phyloP scores from a whole-genome alignment of 2,888 invertebrate species.

The Drosophila austrosaltans region DNA sequence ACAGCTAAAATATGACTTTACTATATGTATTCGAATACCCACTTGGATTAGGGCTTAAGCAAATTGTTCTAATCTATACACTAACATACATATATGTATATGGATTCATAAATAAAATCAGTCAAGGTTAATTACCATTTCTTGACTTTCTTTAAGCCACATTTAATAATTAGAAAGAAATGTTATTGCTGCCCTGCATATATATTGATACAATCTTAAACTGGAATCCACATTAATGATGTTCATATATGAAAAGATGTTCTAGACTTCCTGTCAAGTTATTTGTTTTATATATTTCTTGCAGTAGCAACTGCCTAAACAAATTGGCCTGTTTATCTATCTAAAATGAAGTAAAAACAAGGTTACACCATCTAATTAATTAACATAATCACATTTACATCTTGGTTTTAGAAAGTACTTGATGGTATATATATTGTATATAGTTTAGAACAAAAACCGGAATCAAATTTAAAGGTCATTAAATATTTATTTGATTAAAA shows the following conservation, averaged over 20 bases:
- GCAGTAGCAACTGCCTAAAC: not conserved
- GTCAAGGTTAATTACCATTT: too few species aligned
- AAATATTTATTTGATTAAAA: not conserved
- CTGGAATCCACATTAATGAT: not conserved
- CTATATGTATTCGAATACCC: not conserved
- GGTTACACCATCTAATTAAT: not conserved
- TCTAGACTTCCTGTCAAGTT: not conserved
- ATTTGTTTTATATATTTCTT: too few species aligned
- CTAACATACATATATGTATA: not conserved
- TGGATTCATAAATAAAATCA: too few species aligned
- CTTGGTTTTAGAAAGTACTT: not conserved
- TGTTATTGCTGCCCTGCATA: not conserved
- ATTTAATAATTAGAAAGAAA: too few species aligned
- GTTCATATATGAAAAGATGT: not conserved
- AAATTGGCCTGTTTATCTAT: not conserved
- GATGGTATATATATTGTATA: not conserved
- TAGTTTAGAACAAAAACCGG: not conserved
- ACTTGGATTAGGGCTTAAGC: not conserved
- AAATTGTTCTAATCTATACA: not conserved
- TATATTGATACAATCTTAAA: not conserved
- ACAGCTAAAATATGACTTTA: conserved; percentile 17
- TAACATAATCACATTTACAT: not conserved
- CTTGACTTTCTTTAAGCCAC: too few species aligned
- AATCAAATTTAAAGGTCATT: not conserved
- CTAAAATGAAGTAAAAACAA: too few species aligned